Base-by-base conservation (phyloP, 2,797 vertebrate species). In the Lepus oiostolus region DNA sequence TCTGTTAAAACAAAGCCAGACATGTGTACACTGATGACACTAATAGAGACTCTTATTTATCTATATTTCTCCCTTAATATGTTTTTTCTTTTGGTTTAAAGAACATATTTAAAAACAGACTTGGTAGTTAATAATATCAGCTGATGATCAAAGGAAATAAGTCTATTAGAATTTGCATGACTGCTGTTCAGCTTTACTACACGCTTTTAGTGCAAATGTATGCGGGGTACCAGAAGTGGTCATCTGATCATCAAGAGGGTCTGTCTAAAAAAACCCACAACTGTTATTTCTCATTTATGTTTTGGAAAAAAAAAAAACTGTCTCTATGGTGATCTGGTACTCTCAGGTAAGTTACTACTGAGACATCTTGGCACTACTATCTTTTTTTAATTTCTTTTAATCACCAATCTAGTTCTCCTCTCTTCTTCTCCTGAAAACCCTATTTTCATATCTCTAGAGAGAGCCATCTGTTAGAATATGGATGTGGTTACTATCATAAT, bases 401-500 rank as follows among this genome's bases (percentile, higher is more conserved):
- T 77, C 54, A 80, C 90, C 87, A 11, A 94, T 11, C 19, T 75
- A 68, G 63, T 84, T 88, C 91, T 96, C 68, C 86, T 47, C 77
- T 82, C 42, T 74, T 3, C 60, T 52, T 85, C 70, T 88, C 71
- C 47, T 50, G 90, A 95, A 81, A 77, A 50, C 11, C 28, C 74
- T 71, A 80, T 91, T 95, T 94, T 96, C 93, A n/a, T 75, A 86
- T 74, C 65, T 91, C 74, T 32, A 92, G 84, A 30, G 95, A 97
- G 47, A 81, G 88, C 82, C 88, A 50, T 71, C 86, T 97, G 95
- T 90, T 96, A 80, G 83, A 70, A 88, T 85, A 88, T 30, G 63
- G 24, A 86, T 67, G 80, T 35, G 30, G 96, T 82, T 22, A 4
- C 70, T 72, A 86, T 47, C 88, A 35, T 82, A 17, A 0, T 95